Base-by-base conservation (phyloP, 2,113 vertebrate genomes). In the Brachirus orientalis region DNA sequence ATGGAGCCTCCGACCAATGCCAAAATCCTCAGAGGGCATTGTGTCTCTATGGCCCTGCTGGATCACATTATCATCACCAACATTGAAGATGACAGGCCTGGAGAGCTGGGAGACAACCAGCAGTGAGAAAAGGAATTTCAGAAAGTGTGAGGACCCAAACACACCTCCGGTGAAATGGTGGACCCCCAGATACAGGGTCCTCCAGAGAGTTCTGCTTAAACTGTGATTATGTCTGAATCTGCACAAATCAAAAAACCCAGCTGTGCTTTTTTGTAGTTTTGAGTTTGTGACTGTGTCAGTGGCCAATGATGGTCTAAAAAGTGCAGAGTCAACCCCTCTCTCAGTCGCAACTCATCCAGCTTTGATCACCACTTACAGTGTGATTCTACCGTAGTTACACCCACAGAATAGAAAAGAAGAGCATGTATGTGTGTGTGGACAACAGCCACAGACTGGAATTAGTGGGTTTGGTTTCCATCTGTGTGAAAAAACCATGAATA, bases 51-150 rank as follows among this genome's bases (percentile, higher is more conserved):
- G 20, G 75, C 45, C 63, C 77, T 84, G 90, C 76, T 88, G 73
- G 33, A 84, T 91, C 87, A 79, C 69, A 86, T 89, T 75, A 88
- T 40, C 60, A 51, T 83, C 79, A 85, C 4, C 0, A 58, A 86
- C 75, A 87, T 88, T 13, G 68, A 56, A 64, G 70, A 60, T 56
- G 88, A 89, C 87, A 73, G 83, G 75, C 54, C 69, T 54, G 57
- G 75, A 22, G 80, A 73, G 76, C 69, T 50, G 41, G 46, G 74
- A 67, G 79, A 77, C 57, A 80, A 72, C 62, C 73, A 14, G 75
- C 68, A 72, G 77, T 70, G 65, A 84, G 72, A 4, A 0, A 56
- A 81, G 82, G 65, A 62, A 46, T 64, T 78, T 76, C 35, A 63
- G 17, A 33, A 80, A 64, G 68, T 57, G 64, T 35, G 35, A 68